Conservation (phyloP, 2,888 invertebrate species). For the Ophioninae sp. region DNA sequence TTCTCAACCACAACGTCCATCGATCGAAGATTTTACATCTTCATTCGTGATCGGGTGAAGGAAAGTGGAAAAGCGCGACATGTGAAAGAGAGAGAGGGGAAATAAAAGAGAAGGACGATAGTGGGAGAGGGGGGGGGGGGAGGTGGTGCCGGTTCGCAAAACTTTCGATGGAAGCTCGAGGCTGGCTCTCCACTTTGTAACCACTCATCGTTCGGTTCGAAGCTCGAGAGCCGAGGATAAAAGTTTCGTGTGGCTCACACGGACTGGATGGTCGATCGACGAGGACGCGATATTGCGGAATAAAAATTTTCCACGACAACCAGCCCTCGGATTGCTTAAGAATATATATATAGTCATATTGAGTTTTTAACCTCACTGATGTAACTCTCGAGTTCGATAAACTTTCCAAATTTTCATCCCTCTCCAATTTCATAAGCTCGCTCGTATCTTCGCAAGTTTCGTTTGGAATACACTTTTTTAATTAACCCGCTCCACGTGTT, state of each 20-base stretch:
- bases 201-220: slow-evolving; percentile 62
- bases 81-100: slow-evolving; percentile 9
- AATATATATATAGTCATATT: slow-evolving; percentile 30
- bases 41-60: slow-evolving; percentile 45
- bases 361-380: slow-evolving; percentile 34
- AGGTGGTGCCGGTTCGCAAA: slow-evolving; percentile 56
- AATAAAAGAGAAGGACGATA: slow-evolving; percentile 1
- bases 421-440: slow-evolving; percentile 10
- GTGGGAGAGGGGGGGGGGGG: slow-evolving; percentile 33
- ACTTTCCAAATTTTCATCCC: slow-evolving; percentile 29
- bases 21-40: slow-evolving; percentile 59
- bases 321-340: slow-evolving; percentile 1
- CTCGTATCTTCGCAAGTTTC: not conserved
- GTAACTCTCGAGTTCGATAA: slow-evolving; percentile 41
- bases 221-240: slow-evolving; percentile 37
- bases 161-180: slow-evolving; percentile 63
- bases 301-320: slow-evolving; percentile 58
- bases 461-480: not conserved
- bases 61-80: slow-evolving; percentile 34
- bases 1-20: slow-evolving; percentile 41
- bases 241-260: slow-evolving; percentile 47
- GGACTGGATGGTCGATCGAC: slow-evolving; percentile 26
- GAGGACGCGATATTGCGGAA: slow-evolving; percentile 65
- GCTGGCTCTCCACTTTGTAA: slow-evolving; percentile 62
- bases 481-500: not conserved